These are phyloP conservation scores for Euwallacea similis DNA, from an alignment of 1,140 invertebrate species.

Conservation along the genomic window DNA sequence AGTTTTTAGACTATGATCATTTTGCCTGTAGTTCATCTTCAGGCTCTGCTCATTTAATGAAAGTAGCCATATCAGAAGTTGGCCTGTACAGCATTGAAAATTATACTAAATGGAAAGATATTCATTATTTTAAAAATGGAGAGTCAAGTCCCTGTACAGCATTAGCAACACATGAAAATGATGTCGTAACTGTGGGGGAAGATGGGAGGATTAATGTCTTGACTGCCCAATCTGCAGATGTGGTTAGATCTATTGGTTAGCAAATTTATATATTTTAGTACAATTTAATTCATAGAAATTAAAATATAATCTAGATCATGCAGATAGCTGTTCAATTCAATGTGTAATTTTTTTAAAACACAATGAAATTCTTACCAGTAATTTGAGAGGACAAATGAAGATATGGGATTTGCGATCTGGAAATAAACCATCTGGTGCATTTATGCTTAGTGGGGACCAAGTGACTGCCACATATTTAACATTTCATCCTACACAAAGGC, in stretches of 20 bases:
- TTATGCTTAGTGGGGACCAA: constrained; percentile 68
- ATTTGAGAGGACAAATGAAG: constrained; percentile 83
- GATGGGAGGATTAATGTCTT: constrained; percentile 77
- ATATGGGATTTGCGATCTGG: constrained; percentile 77
- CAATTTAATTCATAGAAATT: background rate
- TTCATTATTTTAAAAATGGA: constrained; percentile 66
- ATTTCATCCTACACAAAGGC: constrained; percentile 82
- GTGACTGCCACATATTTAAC: constrained; percentile 71
- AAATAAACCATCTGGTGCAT: constrained; percentile 62
- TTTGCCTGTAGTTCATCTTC: constrained; percentile 66
- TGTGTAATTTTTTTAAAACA: constrained; percentile 76
- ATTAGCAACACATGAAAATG: constrained; percentile 68
- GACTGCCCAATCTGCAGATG: constrained; percentile 63
- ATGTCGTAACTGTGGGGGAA: constrained; percentile 78
- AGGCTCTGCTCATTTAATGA: constrained; percentile 66
- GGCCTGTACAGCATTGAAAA: constrained; percentile 55
- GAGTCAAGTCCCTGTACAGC: constrained; percentile 66
- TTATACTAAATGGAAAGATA: constrained; percentile 59
- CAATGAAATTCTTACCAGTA: constrained; percentile 80
- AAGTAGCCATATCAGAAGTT: constrained; percentile 61
- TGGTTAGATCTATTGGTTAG: constrained; percentile 65
- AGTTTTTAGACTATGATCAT: constrained; percentile 65
- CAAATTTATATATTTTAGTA: background rate
- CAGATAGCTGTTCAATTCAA: constrained; percentile 79
- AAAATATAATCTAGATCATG: constrained; percentile 61